Percentiles rank a stretch among this genome's conserved stretches.
phyloP scores from a whole-genome alignment of 2,113 vertebrate species.

The Tauraco erythrolophus region DNA sequence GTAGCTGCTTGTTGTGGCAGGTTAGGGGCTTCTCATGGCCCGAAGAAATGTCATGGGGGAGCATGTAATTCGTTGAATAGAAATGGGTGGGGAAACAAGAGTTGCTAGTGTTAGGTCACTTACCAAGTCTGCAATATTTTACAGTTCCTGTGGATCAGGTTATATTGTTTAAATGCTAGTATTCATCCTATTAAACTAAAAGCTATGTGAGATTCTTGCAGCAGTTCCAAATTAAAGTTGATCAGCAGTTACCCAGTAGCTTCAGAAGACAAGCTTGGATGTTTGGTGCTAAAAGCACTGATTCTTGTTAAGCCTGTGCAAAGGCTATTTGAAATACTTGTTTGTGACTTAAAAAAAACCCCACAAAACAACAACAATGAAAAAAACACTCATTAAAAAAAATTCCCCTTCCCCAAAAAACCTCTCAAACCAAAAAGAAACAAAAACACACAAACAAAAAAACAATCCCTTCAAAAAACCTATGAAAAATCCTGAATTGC shows the following conservation, averaged over 20 bases:
- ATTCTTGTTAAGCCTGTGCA: not conserved
- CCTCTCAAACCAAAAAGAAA: not conserved
- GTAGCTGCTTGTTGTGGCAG: not conserved
- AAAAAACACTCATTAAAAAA: not conserved
- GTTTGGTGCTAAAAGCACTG: not conserved
- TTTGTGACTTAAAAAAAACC: not conserved
- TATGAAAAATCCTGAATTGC: not conserved
- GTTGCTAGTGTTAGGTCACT: not conserved
- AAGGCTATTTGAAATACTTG: not conserved
- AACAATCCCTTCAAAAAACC: fast-evolving
- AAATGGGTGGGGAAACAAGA: not conserved
- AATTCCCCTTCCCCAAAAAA: fast-evolving
- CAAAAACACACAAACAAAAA: not conserved
- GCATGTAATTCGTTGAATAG: not conserved
- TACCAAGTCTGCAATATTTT: not conserved
- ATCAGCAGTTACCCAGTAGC: not conserved
- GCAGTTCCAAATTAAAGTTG: not conserved
- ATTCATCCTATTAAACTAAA: not conserved
- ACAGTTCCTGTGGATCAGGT: not conserved
- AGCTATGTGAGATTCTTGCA: not conserved
- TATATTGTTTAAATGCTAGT: not conserved
- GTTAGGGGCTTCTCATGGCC: not conserved
- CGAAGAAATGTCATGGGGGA: not conserved
- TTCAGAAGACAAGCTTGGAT: not conserved
- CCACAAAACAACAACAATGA: not conserved